Evolutionary conservation across 2,888 invertebrate genomes (phyloP).

Genomic region (Hypsopygia costalis): DNA sequence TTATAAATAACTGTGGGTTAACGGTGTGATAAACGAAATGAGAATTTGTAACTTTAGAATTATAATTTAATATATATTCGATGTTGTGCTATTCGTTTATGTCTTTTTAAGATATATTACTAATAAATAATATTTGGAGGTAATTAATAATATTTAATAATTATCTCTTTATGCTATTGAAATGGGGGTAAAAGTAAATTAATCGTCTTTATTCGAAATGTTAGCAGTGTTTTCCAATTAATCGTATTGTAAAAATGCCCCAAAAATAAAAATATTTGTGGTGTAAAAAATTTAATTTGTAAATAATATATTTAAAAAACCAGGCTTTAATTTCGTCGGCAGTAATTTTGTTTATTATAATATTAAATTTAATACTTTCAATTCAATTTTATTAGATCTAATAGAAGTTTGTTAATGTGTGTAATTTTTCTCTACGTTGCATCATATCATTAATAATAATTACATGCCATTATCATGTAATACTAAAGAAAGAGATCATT

Average conservation of each 20-base stretch:
- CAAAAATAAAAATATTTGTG: constrained; percentile 7
- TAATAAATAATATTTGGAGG: neutral
- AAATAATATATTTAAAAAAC: no score
- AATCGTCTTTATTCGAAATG: neutral
- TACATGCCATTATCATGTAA: no score
- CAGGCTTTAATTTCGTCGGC: no score
- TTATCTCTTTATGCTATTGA: neutral
- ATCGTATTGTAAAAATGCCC: constrained; percentile 8
- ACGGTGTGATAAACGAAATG: constrained; percentile 19
- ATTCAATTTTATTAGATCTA: no score
- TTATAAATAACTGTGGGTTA: constrained; percentile 30
- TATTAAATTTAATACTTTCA: no score
- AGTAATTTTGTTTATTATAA: no score
- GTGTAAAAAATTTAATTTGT: neutral
- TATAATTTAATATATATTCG: constrained; percentile 6
- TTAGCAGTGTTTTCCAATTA: neutral
- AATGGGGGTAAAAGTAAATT: neutral
- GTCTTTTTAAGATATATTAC: constrained; percentile 7
- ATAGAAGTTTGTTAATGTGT: no score
- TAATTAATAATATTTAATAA: neutral
- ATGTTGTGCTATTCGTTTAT: constrained; percentile 12
- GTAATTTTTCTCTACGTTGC: no score
- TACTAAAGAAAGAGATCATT: no score
- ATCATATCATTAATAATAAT: no score
- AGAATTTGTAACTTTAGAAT: constrained; percentile 13